Percentiles rank a stretch among this genome's conserved stretches.
Evolutionary conservation across 2,797 vertebrate species (phyloP).

Genomic region (Etheostoma perlongum): DNA sequence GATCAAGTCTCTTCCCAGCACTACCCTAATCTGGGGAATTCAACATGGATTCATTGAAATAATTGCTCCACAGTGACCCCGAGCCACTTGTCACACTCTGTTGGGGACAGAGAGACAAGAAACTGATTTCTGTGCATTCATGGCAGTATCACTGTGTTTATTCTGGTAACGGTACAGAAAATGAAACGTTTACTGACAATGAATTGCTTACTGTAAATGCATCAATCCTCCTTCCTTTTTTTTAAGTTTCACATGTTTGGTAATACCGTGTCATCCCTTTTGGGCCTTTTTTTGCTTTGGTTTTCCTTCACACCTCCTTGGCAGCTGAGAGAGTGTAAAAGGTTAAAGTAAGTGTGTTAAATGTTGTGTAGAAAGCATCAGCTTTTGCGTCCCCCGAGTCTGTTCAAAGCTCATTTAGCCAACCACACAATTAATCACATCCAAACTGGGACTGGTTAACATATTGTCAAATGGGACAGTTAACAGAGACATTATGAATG

Average conservation of each 20-base stretch:
- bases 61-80: neutral
- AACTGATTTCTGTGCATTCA: conserved; percentile 3
- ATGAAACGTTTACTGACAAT: conserved; percentile 30
- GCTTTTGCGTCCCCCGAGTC: neutral
- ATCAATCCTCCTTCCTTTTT: conserved; percentile 10
- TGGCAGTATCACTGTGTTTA: neutral
- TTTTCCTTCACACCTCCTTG: conserved; percentile 3
- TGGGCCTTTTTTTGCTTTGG: neutral
- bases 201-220: conserved; percentile 28
- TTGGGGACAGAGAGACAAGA: no score
- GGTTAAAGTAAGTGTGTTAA: no score
- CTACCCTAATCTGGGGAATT: neutral
- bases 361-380: neutral
- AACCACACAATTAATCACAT: conserved; percentile 54
- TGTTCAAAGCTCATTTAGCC: conserved; percentile 33
- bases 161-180: conserved; percentile 9
- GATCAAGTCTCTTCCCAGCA: conserved; percentile 1
- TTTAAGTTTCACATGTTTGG: conserved; percentile 4
- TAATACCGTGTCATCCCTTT: neutral
- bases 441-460: conserved; percentile 59
- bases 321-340: conserved; percentile 13
- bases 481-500: conserved; percentile 29
- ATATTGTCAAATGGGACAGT: conserved; percentile 54
- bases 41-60: neutral
- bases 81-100: no score